Evolutionary conservation across 2,797 vertebrate species (phyloP).

Genomic region (Cygnus olor): DNA sequence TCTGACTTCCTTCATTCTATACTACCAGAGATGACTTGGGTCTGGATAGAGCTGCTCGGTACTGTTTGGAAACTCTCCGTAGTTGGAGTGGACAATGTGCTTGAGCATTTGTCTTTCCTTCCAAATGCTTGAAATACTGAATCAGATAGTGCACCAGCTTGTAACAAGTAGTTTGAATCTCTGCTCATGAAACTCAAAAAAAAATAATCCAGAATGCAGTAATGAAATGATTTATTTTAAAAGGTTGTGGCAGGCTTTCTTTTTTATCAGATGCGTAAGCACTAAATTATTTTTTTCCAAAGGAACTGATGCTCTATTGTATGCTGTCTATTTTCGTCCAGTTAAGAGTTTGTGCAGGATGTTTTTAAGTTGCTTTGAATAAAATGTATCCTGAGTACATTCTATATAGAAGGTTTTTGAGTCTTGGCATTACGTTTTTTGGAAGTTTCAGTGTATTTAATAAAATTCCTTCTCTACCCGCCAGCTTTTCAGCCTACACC

Average conservation of each 20-base stretch:
- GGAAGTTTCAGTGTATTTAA: not conserved
- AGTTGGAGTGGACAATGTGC: not conserved
- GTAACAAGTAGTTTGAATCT: not conserved
- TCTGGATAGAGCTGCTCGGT: not conserved
- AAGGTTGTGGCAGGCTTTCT: not conserved
- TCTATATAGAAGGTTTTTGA: not conserved
- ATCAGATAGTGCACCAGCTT: not conserved
- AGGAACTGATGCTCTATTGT: rapidly evolving
- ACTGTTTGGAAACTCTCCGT: not conserved
- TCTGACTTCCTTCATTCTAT: not conserved
- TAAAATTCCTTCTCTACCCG: not conserved
- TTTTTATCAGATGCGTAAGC: rapidly evolving
- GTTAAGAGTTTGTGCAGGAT: not conserved
- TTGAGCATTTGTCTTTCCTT: not conserved
- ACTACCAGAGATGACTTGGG: no score
- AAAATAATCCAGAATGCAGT: not conserved
- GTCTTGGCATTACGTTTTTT: not conserved
- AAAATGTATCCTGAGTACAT: not conserved
- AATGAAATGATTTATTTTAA: not conserved
- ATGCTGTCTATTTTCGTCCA: not conserved
- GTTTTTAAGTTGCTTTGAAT: not conserved
- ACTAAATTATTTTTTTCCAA: not conserved
- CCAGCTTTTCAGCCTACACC: not conserved
- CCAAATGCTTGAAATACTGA: not conserved
- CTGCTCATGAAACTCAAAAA: not conserved